These are phyloP conservation scores for Rhinichthys osculus DNA, from an alignment of 2,797 vertebrate species.

Conservation along the genomic window DNA sequence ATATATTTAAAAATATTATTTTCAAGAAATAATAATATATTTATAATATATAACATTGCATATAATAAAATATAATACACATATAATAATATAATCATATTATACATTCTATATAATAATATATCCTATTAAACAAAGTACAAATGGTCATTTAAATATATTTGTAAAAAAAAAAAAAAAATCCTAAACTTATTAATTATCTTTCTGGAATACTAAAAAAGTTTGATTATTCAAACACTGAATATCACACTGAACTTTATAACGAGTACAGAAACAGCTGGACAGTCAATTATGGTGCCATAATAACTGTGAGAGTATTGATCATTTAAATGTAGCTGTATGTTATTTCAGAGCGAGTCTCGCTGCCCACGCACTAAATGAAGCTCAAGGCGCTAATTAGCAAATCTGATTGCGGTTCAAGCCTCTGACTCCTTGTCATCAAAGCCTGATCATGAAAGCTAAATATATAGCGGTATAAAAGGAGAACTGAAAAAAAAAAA, in stretches of 20 bases:
- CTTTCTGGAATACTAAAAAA: neutral
- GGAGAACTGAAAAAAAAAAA: neutral
- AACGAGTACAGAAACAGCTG: neutral
- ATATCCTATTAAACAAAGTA: neutral
- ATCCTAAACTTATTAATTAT: neutral
- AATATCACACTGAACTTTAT: neutral
- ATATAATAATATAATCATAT: neutral
- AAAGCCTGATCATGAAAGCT: constrained; percentile 28
- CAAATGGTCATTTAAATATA: neutral
- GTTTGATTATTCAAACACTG: no score
- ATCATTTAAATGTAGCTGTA: constrained; percentile 27
- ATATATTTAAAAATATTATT: neutral
- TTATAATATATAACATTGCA: neutral
- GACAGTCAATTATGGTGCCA: constrained; percentile 6
- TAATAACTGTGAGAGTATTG: constrained; percentile 25
- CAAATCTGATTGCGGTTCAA: constrained; percentile 49
- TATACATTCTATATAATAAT: neutral
- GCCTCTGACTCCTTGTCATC: constrained; percentile 41
- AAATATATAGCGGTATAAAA: constrained; percentile 43
- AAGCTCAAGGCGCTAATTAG: constrained; percentile 58
- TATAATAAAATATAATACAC: neutral
- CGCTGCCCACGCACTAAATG: constrained; percentile 49
- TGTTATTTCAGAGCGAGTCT: constrained; percentile 37
- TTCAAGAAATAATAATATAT: neutral
- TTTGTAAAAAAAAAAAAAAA: no score